These are phyloP conservation scores for Machimus rusticus DNA, from an alignment of 2,888 invertebrate genomes.

Conservation along the genomic window DNA sequence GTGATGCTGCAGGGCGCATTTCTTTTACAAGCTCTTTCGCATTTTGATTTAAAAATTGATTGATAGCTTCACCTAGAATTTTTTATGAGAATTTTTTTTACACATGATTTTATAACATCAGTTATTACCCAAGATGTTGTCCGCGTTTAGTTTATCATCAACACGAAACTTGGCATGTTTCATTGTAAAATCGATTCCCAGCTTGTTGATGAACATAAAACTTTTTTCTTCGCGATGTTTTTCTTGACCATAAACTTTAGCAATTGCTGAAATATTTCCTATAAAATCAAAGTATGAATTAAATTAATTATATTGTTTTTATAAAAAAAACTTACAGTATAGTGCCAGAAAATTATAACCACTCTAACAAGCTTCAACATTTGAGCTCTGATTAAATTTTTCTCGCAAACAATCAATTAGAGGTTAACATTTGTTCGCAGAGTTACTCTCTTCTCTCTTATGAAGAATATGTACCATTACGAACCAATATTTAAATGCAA, in stretches of 20 bases:
- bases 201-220: conserved; percentile 74
- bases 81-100: neutral
- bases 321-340: neutral
- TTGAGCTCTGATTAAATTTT: too few species aligned
- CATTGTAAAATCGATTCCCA: conserved; percentile 76
- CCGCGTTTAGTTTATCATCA: conserved; percentile 75
- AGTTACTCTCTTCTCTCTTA: too few species aligned
- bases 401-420: too few species aligned
- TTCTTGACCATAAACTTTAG: conserved; percentile 75
- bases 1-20: conserved; percentile 79
- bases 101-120: neutral
- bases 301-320: neutral
- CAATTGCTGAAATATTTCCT: conserved; percentile 75
- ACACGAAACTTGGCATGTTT: conserved; percentile 75
- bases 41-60: conserved; percentile 83
- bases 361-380: too few species aligned
- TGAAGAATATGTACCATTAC: too few species aligned
- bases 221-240: conserved; percentile 67
- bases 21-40: conserved; percentile 82
- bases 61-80: conserved; percentile 78
- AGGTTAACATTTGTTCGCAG: too few species aligned
- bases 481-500: too few species aligned
- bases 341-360: too few species aligned
- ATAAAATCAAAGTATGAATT: neutral
- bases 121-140: conserved; percentile 74